Conservation (phyloP, 2,113 vertebrate genomes). For the Rattus norvegicus region GRCr8 NC_086026.1:75041501-75042000, state of each 20-base stretch:
- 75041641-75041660: not conserved
- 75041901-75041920: not conserved
- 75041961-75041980: constrained; percentile 1
- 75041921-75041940: not conserved
- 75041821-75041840: not conserved
- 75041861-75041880: not conserved
- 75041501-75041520: not conserved
- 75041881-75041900: not conserved
- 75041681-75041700: not conserved
- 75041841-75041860: not conserved
- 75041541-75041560: not conserved
- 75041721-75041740: not conserved
- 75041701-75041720: not conserved
- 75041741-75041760: not conserved
- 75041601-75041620: not conserved
- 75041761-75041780: no score
- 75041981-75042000: not conserved
- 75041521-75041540: not conserved
- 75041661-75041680: not conserved
- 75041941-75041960: not conserved
- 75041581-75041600: not conserved
- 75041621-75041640: not conserved
- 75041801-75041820: not conserved
- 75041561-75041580: not conserved
- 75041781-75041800: no score